Base-by-base conservation (phyloP, 2,113 vertebrate genomes). In the Lathamus discolor region DNA sequence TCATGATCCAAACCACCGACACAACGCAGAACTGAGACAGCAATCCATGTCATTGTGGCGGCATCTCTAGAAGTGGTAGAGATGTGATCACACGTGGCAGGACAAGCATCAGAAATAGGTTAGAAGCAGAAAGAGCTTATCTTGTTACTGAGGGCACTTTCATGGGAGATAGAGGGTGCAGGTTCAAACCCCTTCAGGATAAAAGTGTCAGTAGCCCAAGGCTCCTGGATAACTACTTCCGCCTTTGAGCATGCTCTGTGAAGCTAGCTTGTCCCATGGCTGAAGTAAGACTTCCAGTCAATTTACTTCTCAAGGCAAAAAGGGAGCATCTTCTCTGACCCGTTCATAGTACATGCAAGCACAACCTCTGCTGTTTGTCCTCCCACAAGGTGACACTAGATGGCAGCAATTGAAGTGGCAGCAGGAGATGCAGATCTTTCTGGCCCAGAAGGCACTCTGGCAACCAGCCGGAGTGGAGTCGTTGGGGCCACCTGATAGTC, bases 331-430 rank as follows among this genome's bases (percentile, higher is more conserved):
- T 76, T 55, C 39, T 59, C 44, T 9, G 35, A 27, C 11, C 23
- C 43, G 5, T 0, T 17, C 23, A 0, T 1, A 9, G 6, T 13
- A 43, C 54, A 43, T 67, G 20, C 19, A 11, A 25, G 5, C 39
- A 20, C 59, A 6, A n/a, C 22, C 77, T 43, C 11, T 11, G 52
- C 48, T 44, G 17, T 89, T 89, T 52, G 88, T 92, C 83, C 73
- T 95, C 83, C 93, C 86, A 41, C 63, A 29, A 87, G 59, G 62
- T 88, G 94, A 97, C 96, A 96, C 88, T 96, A 97, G 96, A 91
- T 95, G 95, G 96, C 95, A 96, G 96, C 92, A 97, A 82, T 0
- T 86, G 92, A 96, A 96, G 93, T 91, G 69, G 31, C 93, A 94
- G 83, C 28, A 43, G 70, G 11, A 86, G 57, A 51, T 37, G 73